Evolutionary conservation across 2,888 invertebrate genomes (phyloP).

Genomic region (Polyommatus icarus): DNA sequence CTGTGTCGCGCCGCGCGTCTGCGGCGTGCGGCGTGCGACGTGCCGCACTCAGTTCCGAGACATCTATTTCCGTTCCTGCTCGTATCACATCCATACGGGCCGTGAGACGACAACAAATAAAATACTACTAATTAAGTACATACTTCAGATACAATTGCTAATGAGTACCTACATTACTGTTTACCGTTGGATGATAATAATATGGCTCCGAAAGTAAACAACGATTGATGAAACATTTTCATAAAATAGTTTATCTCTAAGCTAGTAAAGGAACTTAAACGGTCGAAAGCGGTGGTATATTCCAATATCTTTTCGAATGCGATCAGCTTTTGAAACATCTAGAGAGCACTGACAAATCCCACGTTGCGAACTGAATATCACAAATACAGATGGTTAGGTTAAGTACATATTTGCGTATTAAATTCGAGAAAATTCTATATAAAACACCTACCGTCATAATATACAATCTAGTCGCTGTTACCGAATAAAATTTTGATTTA

Average conservation of each 20-base stretch:
- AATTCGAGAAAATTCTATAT: slow-evolving; percentile 26
- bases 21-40: slow-evolving; percentile 30
- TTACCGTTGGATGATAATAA: slow-evolving; percentile 57
- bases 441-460: slow-evolving; percentile 1
- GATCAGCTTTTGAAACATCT: slow-evolving; percentile 47
- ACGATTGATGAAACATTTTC: slow-evolving; percentile 38
- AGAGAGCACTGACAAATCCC: slow-evolving; percentile 65
- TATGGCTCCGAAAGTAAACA: slow-evolving; percentile 60
- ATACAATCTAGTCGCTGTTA: slow-evolving; percentile 4
- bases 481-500: slow-evolving; percentile 32
- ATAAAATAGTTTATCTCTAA: slow-evolving; percentile 35
- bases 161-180: slow-evolving; percentile 50
- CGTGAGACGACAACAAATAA: slow-evolving; percentile 69
- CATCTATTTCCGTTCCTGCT: slow-evolving; percentile 73
- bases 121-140: slow-evolving; percentile 79
- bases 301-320: slow-evolving; percentile 38
- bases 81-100: slow-evolving; percentile 72
- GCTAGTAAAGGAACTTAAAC: slow-evolving; percentile 48
- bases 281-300: slow-evolving; percentile 41
- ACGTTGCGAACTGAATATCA: slow-evolving; percentile 69
- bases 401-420: slow-evolving; percentile 65
- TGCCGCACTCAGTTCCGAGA: slow-evolving; percentile 44
- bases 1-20: background rate
- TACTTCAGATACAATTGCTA: slow-evolving; percentile 57
- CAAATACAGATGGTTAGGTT: slow-evolving; percentile 73